Conservation (phyloP, 2,888 invertebrate species). For the Cyaniris semiargus region DNA sequence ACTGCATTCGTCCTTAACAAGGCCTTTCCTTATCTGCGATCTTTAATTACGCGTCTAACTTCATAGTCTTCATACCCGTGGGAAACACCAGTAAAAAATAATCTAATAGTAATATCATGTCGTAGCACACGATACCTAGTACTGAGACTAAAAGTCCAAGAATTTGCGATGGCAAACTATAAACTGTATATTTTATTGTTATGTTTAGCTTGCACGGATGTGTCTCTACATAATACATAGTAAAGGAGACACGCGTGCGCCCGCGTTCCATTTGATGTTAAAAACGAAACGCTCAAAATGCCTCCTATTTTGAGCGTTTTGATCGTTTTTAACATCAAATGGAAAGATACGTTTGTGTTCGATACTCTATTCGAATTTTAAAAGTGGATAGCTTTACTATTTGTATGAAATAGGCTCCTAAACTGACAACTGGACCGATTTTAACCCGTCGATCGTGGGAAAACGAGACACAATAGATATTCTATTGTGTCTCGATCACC, state of each 20-base stretch:
- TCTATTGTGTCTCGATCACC: too few species aligned
- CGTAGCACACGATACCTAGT: conserved; percentile 60
- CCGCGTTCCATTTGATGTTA: too few species aligned
- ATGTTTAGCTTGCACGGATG: background rate
- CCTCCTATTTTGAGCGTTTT: too few species aligned
- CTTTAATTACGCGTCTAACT: conserved; percentile 57
- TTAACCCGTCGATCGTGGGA: too few species aligned
- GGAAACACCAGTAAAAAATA: conserved; percentile 63
- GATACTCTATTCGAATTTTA: too few species aligned
- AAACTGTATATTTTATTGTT: conserved; percentile 36
- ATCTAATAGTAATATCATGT: conserved; percentile 57
- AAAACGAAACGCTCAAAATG: too few species aligned
- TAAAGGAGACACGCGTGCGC: background rate
- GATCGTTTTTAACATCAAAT: too few species aligned
- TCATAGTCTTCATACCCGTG: conserved; percentile 63
- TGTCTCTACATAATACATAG: background rate
- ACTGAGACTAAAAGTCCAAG: conserved; percentile 68
- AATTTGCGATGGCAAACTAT: conserved; percentile 52
- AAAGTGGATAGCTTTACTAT: too few species aligned
- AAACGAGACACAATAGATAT: too few species aligned
- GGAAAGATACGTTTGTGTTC: too few species aligned
- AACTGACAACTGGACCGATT: too few species aligned
- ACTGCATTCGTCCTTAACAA: conserved; percentile 8
- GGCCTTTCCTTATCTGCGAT: conserved; percentile 49
- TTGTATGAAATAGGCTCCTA: too few species aligned